Base-by-base conservation (phyloP, 2,888 invertebrate genomes). In the Apotomis betuletana region DNA sequence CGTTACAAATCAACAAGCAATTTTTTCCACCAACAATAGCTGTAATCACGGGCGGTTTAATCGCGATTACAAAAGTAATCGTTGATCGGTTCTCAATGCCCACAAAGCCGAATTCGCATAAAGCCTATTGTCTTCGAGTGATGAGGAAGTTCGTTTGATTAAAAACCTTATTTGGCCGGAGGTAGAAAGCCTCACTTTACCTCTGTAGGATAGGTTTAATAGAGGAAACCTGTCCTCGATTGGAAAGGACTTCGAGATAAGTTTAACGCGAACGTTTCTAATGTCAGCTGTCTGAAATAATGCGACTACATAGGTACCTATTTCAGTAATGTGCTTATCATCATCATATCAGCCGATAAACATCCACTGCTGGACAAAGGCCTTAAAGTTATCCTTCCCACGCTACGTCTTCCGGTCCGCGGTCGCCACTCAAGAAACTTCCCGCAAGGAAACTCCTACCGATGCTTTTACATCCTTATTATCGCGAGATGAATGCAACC, bases 11-110 rank as follows among this genome's bases (percentile, higher is more conserved):
- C 62, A 63, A 38, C 52, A 63, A 54, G 27, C 12, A 55, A 55
- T 5, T 54, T 27, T n/a, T 41, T n/a, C 41, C 38, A 38, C 44
- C 59, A 55, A 70, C 65, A 60, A 70, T 49, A 27, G 54, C 12
- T 8, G 64, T 46, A 61, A 54, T 52, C 64, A 41, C 38, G 13
- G 51, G 5, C 46, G 41, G 6, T 65, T 70, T 60, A 54, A 70
- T 70, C 60, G 8, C 9, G 65, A 70, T 70, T 70, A 70, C 38
- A 49, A 60, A 36, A 65, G 64, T 64, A 58, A 60, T 60, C 59
- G 65, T 36, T n/a, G 58, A 54, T 54, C 52, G 64, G 58, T 36
- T 3, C 54, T 68, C 61, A 62, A 62, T 62, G 55, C 52, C 3
- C 10, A 58, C 64, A 70, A 70, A 36, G 59, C 4, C 54, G 65